These are phyloP conservation scores for Galeopsomyia nigrocyanea DNA, from an alignment of 2,888 invertebrate genomes.

Conservation along the genomic window DNA sequence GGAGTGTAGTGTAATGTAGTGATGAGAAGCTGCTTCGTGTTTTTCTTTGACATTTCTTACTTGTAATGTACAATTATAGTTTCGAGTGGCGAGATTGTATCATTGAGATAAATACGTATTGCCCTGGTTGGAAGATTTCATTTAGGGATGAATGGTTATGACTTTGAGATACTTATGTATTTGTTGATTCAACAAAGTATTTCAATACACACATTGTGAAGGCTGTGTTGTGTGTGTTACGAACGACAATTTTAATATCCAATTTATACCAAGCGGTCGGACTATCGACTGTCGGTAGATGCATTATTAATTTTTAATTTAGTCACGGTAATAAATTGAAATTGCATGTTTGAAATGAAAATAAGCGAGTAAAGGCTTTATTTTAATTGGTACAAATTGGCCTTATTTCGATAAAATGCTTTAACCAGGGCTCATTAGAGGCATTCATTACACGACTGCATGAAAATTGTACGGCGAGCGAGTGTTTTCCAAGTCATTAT, in stretches of 20 bases:
- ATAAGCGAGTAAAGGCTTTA: too few species aligned
- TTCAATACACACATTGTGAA: too few species aligned
- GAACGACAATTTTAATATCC: too few species aligned
- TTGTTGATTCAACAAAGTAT: too few species aligned
- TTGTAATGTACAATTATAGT: constrained; percentile 21
- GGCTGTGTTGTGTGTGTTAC: too few species aligned
- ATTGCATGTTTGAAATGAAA: too few species aligned
- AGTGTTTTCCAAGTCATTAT: constrained; percentile 23
- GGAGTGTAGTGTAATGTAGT: constrained; percentile 61
- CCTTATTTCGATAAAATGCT: constrained; percentile 22
- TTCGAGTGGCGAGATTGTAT: constrained; percentile 6
- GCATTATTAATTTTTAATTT: too few species aligned
- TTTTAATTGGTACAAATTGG: too few species aligned
- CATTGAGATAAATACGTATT: constrained; percentile 18
- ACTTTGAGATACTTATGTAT: too few species aligned
- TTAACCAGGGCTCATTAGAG: constrained; percentile 8
- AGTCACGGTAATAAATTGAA: too few species aligned
- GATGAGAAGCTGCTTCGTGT: constrained; percentile 64
- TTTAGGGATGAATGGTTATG: constrained; percentile 5
- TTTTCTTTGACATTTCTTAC: constrained; percentile 47
- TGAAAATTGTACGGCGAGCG: constrained; percentile 5
- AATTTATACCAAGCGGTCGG: too few species aligned
- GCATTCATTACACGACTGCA: constrained; percentile 15
- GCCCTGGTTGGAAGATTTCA: constrained; percentile 31
- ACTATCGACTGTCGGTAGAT: too few species aligned